These are phyloP conservation scores for Lateolabrax maculatus DNA, from an alignment of 2,797 vertebrate genomes.

Conservation along the genomic window DNA sequence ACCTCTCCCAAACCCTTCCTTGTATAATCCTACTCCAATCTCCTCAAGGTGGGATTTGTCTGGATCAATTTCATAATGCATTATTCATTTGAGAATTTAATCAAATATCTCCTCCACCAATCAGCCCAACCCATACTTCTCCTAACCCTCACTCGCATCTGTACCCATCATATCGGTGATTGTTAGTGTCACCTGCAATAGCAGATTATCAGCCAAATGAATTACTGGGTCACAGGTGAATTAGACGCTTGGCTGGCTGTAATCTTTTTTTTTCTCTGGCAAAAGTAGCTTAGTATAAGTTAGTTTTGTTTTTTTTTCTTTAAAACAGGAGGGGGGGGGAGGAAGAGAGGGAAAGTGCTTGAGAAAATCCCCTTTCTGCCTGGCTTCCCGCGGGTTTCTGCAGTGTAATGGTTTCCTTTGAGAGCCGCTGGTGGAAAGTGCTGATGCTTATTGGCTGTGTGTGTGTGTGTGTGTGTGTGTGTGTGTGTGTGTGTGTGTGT, in stretches of 20 bases:
- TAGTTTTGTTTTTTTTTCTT: slow-evolving; percentile 31
- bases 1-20: slow-evolving; percentile 48
- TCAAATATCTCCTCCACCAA: slow-evolving; percentile 74
- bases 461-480: slow-evolving; percentile 36
- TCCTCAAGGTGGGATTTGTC: slow-evolving; percentile 81
- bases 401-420: slow-evolving; percentile 82
- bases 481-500: slow-evolving; percentile 21
- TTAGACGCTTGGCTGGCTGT: slow-evolving; percentile 73
- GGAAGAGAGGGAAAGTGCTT: slow-evolving; percentile 48
- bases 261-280: slow-evolving; percentile 66
- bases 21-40: slow-evolving; percentile 71
- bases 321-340: neutral
- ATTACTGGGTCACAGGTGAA: slow-evolving; percentile 83
- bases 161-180: slow-evolving; percentile 68
- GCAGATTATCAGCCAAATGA: slow-evolving; percentile 81
- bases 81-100: slow-evolving; percentile 83
- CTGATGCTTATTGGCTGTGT: slow-evolving; percentile 73
- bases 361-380: slow-evolving; percentile 78
- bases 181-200: slow-evolving; percentile 78
- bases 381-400: slow-evolving; percentile 75
- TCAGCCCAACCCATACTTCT: slow-evolving; percentile 45
- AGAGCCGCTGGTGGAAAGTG: slow-evolving; percentile 79
- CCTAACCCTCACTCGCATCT: slow-evolving; percentile 24
- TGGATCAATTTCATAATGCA: slow-evolving; percentile 80
- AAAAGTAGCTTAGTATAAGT: slow-evolving; percentile 76